Evolutionary conservation across 2,888 invertebrate genomes (phyloP), one percentile per base, ranked within the genome.

Genomic region (Microplitis deprimator): DNA sequence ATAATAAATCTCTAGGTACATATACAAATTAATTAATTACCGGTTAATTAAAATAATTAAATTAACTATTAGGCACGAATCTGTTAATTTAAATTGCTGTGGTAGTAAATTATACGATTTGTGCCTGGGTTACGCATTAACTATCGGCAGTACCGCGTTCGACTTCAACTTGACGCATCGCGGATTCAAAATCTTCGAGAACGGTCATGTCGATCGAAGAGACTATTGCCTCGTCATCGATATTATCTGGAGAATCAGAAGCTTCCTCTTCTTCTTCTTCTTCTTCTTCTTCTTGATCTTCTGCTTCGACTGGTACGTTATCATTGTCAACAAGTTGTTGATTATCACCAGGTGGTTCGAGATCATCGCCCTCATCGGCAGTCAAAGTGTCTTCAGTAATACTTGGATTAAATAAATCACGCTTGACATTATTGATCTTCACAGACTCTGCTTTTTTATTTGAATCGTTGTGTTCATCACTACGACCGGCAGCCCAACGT

Each of bases 201-300:
- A 87, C 87, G 74, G 83, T 82, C 84, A 84, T 83, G 59, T 81
- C 86, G 76, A 86, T 87, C 60, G 85, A 77, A 4, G 87, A 85
- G 6, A 85, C 84, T 39, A 78, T 82, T 17, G 64, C 71, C 50
- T 76, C 73, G 41, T 69, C 73, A 1, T 79, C 76, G 69, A 78
- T 73, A 41, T 84, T 81, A 79, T 85, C 79, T 82, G 84, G 76
- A 79, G 80, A 80, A 80, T 81, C 62, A 78, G 81, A 79, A 64
- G 77, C 75, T 68, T 81, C 79, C n/a, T 81, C 79, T 65, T 81
- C 79, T 39, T 78, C 80, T 5, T 79, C 79, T 7, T 78, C 78
- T 60, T 76, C 64, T 8, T 77, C 78, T 50, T 81, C 79, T 39
- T 78, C 80, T 5, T 79, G 78, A 6, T 78, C 79, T 60, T 76